These are phyloP conservation scores for Cyanoramphus novaezelandiae DNA, from an alignment of 2,113 vertebrate genomes.

Conservation along the genomic window DNA sequence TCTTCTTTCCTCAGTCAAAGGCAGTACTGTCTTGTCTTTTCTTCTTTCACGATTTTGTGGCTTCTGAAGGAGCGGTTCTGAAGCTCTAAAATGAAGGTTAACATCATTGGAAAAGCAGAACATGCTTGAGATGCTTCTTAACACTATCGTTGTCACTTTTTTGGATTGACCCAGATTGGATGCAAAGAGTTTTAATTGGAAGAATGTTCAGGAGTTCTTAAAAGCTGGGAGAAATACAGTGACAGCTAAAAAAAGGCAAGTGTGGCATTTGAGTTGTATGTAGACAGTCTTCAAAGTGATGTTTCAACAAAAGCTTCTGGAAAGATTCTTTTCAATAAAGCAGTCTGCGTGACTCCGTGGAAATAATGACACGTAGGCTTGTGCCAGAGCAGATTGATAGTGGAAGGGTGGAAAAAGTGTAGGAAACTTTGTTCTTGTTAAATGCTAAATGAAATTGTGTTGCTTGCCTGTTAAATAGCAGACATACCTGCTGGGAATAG, in stretches of 20 bases:
- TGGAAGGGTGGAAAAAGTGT: neutral
- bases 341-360: neutral
- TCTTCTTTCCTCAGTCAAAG: neutral
- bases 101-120: rapidly evolving
- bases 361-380: neutral
- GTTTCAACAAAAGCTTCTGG: slow-evolving; percentile 22
- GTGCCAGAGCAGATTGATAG: neutral
- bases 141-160: neutral
- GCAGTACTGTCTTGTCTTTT: neutral
- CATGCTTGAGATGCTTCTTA: neutral
- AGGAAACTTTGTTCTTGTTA: slow-evolving; percentile 20
- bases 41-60: neutral
- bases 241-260: neutral
- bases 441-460: neutral
- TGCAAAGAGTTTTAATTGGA: neutral
- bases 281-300: neutral
- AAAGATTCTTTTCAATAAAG: neutral
- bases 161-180: neutral
- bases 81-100: neutral
- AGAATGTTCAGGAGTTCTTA: neutral
- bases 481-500: neutral
- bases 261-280: neutral
- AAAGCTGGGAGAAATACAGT: neutral
- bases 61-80: neutral
- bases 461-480: neutral